Conservation (phyloP, 2,888 invertebrate genomes). For the Protophormia terraenovae region DNA sequence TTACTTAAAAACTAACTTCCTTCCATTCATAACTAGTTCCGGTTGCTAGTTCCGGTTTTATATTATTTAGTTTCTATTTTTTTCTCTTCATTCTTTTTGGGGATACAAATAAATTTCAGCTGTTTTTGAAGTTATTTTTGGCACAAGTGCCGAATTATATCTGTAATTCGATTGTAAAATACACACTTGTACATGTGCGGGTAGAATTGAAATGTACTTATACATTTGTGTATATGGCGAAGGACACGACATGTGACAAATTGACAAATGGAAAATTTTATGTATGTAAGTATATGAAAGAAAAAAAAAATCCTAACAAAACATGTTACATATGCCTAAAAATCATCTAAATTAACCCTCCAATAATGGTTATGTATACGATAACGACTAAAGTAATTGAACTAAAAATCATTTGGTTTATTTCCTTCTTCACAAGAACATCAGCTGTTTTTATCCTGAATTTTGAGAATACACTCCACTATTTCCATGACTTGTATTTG, state of each 20-base stretch:
- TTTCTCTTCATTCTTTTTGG: neutral
- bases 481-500: neutral
- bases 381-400: neutral
- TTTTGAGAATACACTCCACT: neutral
- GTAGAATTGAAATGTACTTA: constrained; percentile 7
- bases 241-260: constrained; percentile 37
- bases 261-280: constrained; percentile 15
- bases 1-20: constrained; percentile 51
- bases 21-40: constrained; percentile 58
- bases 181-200: neutral
- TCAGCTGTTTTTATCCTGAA: constrained; percentile 45
- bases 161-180: constrained; percentile 6
- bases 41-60: constrained; percentile 59
- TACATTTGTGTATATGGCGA: neutral
- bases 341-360: neutral
- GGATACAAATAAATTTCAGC: constrained; percentile 45
- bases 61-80: constrained; percentile 18
- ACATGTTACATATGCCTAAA: constrained; percentile 52
- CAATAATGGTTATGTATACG: neutral
- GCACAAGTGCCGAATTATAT: constrained; percentile 50
- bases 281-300: too few species aligned
- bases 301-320: constrained; percentile 28
- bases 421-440: neutral
- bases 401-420: constrained; percentile 43
- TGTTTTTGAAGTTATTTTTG: constrained; percentile 55